These are phyloP conservation scores for Ormyrus rosae DNA, from an alignment of 2,888 invertebrate species.

Conservation along the genomic window DNA sequence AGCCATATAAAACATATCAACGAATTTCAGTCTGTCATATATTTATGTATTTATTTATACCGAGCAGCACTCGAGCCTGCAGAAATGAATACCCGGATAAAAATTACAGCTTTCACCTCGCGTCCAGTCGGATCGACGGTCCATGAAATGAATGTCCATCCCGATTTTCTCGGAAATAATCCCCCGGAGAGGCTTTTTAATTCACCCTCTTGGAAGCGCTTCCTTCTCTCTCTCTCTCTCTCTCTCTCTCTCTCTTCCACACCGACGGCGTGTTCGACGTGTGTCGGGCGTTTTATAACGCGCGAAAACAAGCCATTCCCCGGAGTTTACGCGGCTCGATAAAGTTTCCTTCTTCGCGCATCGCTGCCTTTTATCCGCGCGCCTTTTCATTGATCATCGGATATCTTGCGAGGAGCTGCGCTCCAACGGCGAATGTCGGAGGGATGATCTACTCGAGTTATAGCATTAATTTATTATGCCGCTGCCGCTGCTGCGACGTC, in stretches of 20 bases:
- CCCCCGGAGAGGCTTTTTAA: slow-evolving; percentile 40
- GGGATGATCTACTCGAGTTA: slow-evolving; percentile 18
- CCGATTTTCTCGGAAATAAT: slow-evolving; percentile 55
- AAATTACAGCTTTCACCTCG: slow-evolving; percentile 23
- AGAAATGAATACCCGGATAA: background rate
- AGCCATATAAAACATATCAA: background rate
- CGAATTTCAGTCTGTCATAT: background rate
- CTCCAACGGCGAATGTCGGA: background rate
- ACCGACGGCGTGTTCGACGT: background rate
- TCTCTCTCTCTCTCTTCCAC: too few species aligned
- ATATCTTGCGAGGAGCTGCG: background rate
- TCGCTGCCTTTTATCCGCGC: background rate
- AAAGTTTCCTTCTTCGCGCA: slow-evolving; percentile 59
- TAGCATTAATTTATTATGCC: slow-evolving; percentile 26
- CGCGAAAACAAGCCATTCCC: slow-evolving; percentile 65
- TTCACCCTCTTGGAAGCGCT: background rate
- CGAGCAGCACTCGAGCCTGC: slow-evolving; percentile 41
- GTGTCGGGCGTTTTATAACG: slow-evolving; percentile 63
- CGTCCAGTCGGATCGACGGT: slow-evolving; percentile 69
- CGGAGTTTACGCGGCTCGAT: slow-evolving; percentile 65
- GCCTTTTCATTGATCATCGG: slow-evolving; percentile 16
- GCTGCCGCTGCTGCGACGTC: background rate
- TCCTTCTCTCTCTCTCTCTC: background rate
- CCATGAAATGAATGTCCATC: slow-evolving; percentile 74
- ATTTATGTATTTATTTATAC: background rate